Evolutionary conservation across 2,797 vertebrate species (phyloP).

Genomic region (Macroramphosus scolopax): DNA sequence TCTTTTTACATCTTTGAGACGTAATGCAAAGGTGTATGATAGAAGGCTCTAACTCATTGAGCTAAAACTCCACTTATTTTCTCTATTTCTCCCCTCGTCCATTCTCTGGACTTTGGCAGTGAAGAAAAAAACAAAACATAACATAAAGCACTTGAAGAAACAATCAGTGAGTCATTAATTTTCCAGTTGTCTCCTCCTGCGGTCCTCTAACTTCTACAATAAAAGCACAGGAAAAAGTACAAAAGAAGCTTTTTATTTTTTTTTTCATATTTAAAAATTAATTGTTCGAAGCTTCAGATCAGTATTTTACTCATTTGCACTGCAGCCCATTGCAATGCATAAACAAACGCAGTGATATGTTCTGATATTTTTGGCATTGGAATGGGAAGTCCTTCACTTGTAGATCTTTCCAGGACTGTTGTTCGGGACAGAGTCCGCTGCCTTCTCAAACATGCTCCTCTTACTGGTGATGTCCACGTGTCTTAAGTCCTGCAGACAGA

Average conservation of each 20-base stretch:
- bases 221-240: background rate
- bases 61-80: conserved; percentile 4
- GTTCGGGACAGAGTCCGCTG: conserved; percentile 25
- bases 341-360: no score
- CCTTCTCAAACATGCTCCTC: conserved; percentile 74
- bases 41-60: conserved; percentile 18
- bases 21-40: conserved; percentile 15
- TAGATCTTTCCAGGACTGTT: conserved; percentile 26
- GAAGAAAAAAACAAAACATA: no score
- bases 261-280: background rate
- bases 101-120: conserved; percentile 9
- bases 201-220: conserved; percentile 8
- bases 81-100: no score
- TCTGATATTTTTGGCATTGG: no score
- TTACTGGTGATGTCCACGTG: conserved; percentile 75
- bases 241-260: background rate
- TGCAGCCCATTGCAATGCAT: no score
- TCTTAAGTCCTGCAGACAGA: conserved; percentile 73
- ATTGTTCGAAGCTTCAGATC: background rate
- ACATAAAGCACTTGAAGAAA: conserved; percentile 32
- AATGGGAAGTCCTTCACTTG: conserved; percentile 32
- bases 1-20: conserved; percentile 9
- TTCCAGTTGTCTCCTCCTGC: conserved; percentile 3
- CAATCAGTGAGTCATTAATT: conserved; percentile 37
- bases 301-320: no score